Evolutionary conservation across 2,888 invertebrate species (phyloP), one percentile per base, ranked within the genome.

Genomic region (Amblyjoppa proteus): DNA sequence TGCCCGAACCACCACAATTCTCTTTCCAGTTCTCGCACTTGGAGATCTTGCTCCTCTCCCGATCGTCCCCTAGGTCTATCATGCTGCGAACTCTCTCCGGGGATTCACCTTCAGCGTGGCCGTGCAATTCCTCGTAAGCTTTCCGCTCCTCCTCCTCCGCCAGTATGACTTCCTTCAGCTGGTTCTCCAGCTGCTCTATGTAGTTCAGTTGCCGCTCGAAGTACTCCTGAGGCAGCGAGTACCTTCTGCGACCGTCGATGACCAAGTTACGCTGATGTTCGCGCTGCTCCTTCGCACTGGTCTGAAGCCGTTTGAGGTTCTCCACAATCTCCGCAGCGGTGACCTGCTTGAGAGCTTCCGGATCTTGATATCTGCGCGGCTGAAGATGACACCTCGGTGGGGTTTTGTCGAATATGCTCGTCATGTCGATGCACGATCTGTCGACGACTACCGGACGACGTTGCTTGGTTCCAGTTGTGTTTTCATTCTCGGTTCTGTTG

Each of bases 391-490:
- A 87, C 0, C 89, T 84, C 0, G 92, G 90, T 3, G 91, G 90
- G 3, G 83, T 85, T 58, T 91, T 90, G n/a, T 93, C 92, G 80
- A 94, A 94, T 38, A 94, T 93, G 69, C 94, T 94, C 16, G 91
- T 91, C 0, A 92, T 93, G 58, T 94, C 94, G 83, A 93, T 93
- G 82, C 93, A 93, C 16, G 93, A 92, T 71, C 88, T 91, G 81
- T 94, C 93, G 0, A 93, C 93, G 7, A 89, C 89, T 5, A 92
- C 89, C 13, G 86, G 81, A 16, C 90, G 90, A 69, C 90, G 91
- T 58, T 75, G 58, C 69, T 90, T 91, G 3, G 77, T 74, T 64
- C 56, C 81, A 56, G 75, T 34, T n/a, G n/a, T 58, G 45, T 81
- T 68, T 1, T 28, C 49, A 49, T 91, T 90, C 25, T 91, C 90